These are phyloP conservation scores for Oceanites oceanicus DNA, from an alignment of 2,113 vertebrate genomes.

Conservation along the genomic window DNA sequence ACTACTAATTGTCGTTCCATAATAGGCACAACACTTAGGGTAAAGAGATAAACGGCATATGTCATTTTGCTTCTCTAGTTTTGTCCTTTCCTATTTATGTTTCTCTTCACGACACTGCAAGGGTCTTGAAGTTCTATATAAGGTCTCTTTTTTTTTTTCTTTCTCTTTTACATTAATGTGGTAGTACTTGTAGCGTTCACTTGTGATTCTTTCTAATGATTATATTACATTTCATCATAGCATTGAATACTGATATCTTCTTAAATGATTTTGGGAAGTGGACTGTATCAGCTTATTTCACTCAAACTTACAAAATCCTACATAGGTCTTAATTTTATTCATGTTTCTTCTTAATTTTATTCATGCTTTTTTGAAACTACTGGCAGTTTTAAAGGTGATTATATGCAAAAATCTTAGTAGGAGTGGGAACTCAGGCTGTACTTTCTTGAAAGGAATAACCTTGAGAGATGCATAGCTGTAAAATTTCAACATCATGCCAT, in stretches of 20 bases:
- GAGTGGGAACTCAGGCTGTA: background rate
- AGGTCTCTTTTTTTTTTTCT: background rate
- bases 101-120: background rate
- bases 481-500: background rate
- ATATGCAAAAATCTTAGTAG: background rate
- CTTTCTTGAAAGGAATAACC: constrained; percentile 6
- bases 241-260: background rate
- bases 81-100: background rate
- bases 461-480: constrained; percentile 11
- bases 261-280: background rate
- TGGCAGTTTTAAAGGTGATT: background rate
- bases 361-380: background rate
- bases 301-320: background rate
- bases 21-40: background rate
- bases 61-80: background rate
- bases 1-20: background rate
- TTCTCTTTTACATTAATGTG: background rate
- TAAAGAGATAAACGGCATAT: background rate
- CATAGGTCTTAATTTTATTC: background rate
- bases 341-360: background rate
- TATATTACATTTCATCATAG: background rate
- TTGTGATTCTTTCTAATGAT: background rate
- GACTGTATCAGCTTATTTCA: background rate
- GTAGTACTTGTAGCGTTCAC: background rate
- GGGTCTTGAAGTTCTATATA: background rate